A percentile compares a stretch with the other conserved stretches of the same genome.
Conservation (phyloP, 2,113 vertebrate species). For the Notothenia coriiceps region DNA sequence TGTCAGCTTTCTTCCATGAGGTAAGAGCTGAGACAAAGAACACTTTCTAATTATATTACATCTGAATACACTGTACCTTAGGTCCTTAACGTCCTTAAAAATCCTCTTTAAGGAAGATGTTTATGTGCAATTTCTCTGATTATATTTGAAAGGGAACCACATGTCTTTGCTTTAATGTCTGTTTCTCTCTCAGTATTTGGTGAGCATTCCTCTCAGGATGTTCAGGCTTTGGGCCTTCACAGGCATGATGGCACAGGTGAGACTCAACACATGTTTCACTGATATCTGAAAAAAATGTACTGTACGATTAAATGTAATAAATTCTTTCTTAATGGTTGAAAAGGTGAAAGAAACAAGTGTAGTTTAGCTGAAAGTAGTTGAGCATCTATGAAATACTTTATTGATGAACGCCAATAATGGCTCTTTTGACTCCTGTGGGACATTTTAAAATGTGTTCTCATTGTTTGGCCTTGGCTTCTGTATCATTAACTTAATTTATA, state of each 20-base stretch:
- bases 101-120: not conserved
- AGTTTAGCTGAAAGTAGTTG: not conserved
- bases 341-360: not conserved
- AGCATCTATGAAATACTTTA: not conserved
- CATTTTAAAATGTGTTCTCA: slow-evolving; percentile 9
- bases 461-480: slow-evolving; percentile 20
- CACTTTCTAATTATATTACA: slow-evolving; percentile 1
- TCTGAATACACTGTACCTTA: not conserved
- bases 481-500: slow-evolving; percentile 38
- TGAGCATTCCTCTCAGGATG: slow-evolving; percentile 95
- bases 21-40: slow-evolving; percentile 71
- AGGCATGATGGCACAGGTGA: slow-evolving; percentile 95
- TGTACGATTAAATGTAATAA: not conserved
- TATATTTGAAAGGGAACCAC: not conserved
- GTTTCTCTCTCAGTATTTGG: slow-evolving; percentile 85
- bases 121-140: not conserved
- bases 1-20: slow-evolving; percentile 95
- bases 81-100: not conserved
- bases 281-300: not conserved
- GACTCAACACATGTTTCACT: slow-evolving; percentile 17
- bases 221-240: slow-evolving; percentile 94
- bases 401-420: not conserved
- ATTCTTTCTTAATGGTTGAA: not conserved
- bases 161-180: not conserved
- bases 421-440: slow-evolving; percentile 9